These are phyloP conservation scores for Echinops telfairi DNA, from an alignment of 2,113 vertebrate species.

Conservation along the genomic window DNA sequence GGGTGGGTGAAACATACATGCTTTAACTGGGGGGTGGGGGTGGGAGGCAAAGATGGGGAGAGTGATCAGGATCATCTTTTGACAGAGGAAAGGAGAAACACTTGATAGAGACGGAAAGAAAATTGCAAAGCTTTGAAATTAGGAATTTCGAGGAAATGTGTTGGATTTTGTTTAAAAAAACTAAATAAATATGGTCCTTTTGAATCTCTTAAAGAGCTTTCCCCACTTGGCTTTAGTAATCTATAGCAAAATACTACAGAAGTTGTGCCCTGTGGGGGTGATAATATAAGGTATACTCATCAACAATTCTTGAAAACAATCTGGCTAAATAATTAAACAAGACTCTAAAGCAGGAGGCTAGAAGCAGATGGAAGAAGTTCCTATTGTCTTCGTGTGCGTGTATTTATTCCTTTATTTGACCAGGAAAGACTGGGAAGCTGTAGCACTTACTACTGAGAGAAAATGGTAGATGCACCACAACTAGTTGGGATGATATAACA, in stretches of 20 bases:
- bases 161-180: background rate
- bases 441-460: conserved; percentile 22
- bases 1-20: background rate
- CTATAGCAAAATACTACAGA: background rate
- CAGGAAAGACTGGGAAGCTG: background rate
- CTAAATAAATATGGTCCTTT: background rate
- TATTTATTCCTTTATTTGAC: background rate
- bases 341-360: background rate
- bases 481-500: background rate
- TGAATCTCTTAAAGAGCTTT: background rate
- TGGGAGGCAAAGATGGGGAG: background rate
- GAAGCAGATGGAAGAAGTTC: background rate
- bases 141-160: background rate
- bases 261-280: background rate
- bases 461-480: conserved; percentile 40
- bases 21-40: background rate
- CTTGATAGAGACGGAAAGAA: background rate
- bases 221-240: background rate
- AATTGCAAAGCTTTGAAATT: background rate
- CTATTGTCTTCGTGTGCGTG: conserved; percentile 16
- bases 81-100: background rate
- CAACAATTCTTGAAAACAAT: conserved; percentile 25
- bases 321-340: conserved; percentile 47
- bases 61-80: background rate
- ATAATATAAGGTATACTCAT: background rate